Conservation (phyloP, 2,113 vertebrate species). For the Leptocoma aspasia region DNA sequence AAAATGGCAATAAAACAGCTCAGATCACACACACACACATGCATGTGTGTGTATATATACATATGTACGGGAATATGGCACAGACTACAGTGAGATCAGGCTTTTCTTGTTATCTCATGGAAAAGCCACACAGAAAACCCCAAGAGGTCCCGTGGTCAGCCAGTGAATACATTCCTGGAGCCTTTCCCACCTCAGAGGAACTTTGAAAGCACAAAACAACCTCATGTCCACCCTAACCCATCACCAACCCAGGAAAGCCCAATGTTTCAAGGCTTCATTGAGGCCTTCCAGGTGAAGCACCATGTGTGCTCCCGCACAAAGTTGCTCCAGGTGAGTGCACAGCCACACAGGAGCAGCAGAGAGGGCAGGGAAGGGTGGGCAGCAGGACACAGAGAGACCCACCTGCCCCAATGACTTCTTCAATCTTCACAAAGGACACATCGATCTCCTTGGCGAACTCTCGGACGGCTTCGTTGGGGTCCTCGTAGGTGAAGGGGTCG, state of each 20-base stretch:
- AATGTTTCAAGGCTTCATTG: not conserved
- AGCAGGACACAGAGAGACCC: not conserved
- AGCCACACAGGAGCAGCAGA: not conserved
- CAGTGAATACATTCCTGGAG: not conserved
- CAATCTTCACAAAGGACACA: conserved; percentile 98
- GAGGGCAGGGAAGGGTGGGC: not conserved
- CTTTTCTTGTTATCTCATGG: not conserved
- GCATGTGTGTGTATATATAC: not conserved
- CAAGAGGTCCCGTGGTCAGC: not conserved
- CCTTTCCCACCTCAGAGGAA: not conserved
- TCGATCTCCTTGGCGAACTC: conserved; percentile 99
- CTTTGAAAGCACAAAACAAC: not conserved
- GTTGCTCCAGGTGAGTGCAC: not conserved
- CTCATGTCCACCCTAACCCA: fast-evolving
- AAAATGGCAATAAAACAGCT: not conserved
- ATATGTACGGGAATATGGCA: not conserved
- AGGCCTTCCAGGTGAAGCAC: not conserved
- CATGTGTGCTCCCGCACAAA: fast-evolving
- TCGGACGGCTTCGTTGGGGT: conserved; percentile 95
- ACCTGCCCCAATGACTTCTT: conserved; percentile 99
- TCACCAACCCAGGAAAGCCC: not conserved
- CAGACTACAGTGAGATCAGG: not conserved
- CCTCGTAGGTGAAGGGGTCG: conserved; percentile 97
- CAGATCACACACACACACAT: not conserved
- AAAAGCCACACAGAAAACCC: not conserved